Percentiles rank a stretch among this genome's conserved stretches.
Conservation (phyloP, 2,113 vertebrate species). For the Phaethon lepturus region DNA sequence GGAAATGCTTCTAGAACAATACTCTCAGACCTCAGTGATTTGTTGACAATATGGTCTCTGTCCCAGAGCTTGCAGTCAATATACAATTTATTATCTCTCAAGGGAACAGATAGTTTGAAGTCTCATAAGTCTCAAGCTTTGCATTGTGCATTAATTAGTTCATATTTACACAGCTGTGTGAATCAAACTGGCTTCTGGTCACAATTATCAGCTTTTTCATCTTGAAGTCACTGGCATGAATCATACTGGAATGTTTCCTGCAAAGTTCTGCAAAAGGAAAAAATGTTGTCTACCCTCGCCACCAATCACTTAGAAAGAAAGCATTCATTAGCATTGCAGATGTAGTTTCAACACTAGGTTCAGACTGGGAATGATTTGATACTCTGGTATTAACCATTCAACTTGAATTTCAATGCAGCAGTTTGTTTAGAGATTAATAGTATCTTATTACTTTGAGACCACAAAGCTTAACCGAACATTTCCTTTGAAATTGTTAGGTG, state of each 20-base stretch:
- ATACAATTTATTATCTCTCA: not conserved
- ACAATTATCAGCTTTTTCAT: not conserved
- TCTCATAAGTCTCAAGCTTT: not conserved
- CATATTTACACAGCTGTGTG: not conserved
- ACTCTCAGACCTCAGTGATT: not conserved
- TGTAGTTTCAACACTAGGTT: not conserved
- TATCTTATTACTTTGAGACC: not conserved
- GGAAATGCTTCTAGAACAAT: not conserved
- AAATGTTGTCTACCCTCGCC: not conserved
- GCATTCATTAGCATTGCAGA: not conserved
- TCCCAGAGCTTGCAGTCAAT: not conserved
- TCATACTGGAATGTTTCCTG: not conserved
- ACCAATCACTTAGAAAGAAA: not conserved
- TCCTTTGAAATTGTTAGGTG: not conserved
- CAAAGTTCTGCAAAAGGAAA: not conserved
- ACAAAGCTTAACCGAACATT: not conserved
- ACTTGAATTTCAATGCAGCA: not conserved
- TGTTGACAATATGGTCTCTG: not conserved
- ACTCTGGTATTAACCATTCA: not conserved
- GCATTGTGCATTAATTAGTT: not conserved
- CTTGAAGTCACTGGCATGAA: not conserved
- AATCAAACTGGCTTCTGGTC: not conserved
- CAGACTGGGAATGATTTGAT: not conserved
- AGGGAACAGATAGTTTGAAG: not conserved
- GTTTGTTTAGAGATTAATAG: not conserved